These are phyloP conservation scores for Callocephalon fimbriatum DNA, from an alignment of 2,113 vertebrate species.

Conservation along the genomic window DNA sequence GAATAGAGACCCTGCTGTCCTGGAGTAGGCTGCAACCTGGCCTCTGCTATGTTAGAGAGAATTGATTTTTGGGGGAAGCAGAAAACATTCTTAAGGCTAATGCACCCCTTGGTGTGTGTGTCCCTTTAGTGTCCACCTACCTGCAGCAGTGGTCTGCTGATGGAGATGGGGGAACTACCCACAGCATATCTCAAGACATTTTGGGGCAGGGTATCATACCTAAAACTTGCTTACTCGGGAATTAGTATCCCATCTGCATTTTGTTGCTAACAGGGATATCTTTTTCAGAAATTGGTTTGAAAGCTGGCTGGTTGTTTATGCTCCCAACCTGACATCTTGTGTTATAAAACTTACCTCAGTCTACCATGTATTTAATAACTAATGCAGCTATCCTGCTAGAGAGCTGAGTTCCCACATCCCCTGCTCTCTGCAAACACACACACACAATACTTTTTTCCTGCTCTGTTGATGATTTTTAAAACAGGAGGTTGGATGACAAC, in stretches of 20 bases:
- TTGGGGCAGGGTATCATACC: not conserved
- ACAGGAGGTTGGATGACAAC: not conserved
- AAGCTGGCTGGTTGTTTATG: not conserved
- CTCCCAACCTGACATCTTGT: not conserved
- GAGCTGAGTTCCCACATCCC: not conserved
- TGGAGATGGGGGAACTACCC: not conserved
- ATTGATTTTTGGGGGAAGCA: not conserved
- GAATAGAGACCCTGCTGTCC: not conserved
- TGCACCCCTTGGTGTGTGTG: not conserved
- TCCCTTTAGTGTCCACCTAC: not conserved
- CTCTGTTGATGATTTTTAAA: not conserved
- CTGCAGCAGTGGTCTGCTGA: not conserved
- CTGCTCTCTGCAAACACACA: not conserved
- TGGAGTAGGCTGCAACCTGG: not conserved
- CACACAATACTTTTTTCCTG: not conserved
- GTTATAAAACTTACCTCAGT: not conserved
- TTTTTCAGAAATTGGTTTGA: not conserved
- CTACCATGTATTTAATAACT: not conserved
- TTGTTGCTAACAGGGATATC: not conserved
- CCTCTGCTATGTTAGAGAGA: not conserved
- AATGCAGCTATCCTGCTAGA: not conserved
- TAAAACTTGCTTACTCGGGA: not conserved
- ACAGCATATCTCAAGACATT: not conserved
- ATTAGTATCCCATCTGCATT: not conserved
- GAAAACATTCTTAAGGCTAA: not conserved